Conservation (phyloP, 2,113 vertebrate genomes). For the Hydropotes inermis region DNA sequence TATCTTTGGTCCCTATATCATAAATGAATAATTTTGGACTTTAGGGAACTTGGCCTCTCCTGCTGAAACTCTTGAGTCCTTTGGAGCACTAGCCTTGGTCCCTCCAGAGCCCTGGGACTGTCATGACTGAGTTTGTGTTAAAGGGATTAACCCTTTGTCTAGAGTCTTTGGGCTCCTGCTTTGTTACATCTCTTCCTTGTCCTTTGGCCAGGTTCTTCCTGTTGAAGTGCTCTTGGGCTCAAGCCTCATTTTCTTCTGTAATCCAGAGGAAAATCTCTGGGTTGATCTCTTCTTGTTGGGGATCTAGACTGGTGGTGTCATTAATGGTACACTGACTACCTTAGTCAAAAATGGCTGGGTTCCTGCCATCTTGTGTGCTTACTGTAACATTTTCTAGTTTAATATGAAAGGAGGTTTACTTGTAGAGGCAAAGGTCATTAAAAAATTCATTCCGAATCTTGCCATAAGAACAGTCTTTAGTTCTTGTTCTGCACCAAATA, state of each 20-base stretch:
- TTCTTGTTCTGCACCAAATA: conserved; percentile 48
- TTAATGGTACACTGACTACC: background rate
- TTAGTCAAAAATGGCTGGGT: background rate
- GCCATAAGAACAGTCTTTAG: background rate
- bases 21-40: background rate
- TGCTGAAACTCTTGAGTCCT: background rate
- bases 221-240: background rate
- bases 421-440: background rate
- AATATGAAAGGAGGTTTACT: background rate
- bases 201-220: background rate
- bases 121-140: background rate
- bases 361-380: background rate
- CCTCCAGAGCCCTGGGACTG: background rate
- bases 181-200: background rate
- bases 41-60: background rate
- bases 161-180: background rate
- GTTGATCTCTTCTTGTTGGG: background rate
- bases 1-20: background rate
- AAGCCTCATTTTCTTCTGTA: background rate
- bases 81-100: background rate
- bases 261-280: background rate
- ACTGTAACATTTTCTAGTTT: background rate
- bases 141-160: background rate
- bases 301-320: background rate
- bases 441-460: background rate